Evolutionary conservation across 1,140 invertebrate genomes (phyloP).

Genomic region (Archivesica marissinica): DNA sequence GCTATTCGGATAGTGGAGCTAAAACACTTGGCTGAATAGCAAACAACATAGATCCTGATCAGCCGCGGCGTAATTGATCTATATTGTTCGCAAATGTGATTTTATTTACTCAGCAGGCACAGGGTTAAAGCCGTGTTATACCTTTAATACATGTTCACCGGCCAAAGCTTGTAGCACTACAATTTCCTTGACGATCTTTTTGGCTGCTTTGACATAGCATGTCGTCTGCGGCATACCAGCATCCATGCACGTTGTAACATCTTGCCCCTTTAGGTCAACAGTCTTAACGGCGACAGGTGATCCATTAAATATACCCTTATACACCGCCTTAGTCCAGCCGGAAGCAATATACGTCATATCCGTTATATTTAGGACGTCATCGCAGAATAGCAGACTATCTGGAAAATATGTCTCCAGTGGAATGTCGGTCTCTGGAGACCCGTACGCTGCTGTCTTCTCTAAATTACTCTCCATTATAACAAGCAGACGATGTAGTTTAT

Average conservation of each 20-base stretch:
- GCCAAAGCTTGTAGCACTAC: conserved; percentile 77
- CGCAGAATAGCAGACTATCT: conserved; percentile 72
- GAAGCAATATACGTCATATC: conserved; percentile 79
- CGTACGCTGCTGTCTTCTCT: conserved; percentile 53
- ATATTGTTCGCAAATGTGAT: background rate
- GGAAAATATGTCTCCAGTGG: conserved; percentile 50
- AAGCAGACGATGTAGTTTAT: conserved; percentile 73
- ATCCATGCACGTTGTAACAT: conserved; percentile 82
- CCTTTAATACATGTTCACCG: conserved; percentile 81
- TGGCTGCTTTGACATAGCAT: conserved; percentile 83
- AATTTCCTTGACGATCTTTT: conserved; percentile 84
- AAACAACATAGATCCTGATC: too few species aligned
- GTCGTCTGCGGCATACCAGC: conserved; percentile 66
- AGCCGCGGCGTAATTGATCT: too few species aligned
- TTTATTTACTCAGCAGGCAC: background rate
- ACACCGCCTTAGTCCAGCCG: conserved; percentile 86
- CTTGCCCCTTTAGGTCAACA: conserved; percentile 83
- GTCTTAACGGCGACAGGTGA: conserved; percentile 84
- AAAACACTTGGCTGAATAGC: too few species aligned
- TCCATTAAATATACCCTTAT: conserved; percentile 78
- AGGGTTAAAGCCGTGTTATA: conserved; percentile 52
- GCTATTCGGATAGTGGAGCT: too few species aligned
- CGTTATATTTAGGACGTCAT: conserved; percentile 73
- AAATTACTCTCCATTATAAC: conserved; percentile 65
- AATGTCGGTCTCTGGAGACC: conserved; percentile 28